phyloP scores from a whole-genome alignment of 2,113 vertebrate species.

The Hippocampus mohnikei region DNA sequence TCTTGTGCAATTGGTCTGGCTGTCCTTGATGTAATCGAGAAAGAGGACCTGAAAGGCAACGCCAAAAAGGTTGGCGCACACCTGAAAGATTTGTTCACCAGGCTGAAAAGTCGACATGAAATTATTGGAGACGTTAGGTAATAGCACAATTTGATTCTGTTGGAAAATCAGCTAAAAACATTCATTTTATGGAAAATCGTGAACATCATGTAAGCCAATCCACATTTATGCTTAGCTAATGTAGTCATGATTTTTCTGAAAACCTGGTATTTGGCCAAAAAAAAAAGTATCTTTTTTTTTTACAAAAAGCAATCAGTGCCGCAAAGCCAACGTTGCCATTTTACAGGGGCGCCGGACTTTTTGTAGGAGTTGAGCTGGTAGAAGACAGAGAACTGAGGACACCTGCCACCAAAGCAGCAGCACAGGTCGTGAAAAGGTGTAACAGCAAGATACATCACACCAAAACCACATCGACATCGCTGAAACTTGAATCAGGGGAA shows the following conservation, averaged over 20 bases:
- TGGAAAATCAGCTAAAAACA: background rate
- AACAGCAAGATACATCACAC: background rate
- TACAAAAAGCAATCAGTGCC: too few relatives aligned
- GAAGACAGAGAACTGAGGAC: conserved; percentile 74
- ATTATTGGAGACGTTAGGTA: conserved; percentile 91
- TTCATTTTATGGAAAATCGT: too few relatives aligned
- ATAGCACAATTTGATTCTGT: background rate
- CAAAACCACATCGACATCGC: background rate
- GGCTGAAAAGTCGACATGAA: conserved; percentile 79
- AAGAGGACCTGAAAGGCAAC: conserved; percentile 81
- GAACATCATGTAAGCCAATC: background rate
- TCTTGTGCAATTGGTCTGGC: conserved; percentile 89
- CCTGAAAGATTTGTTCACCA: conserved; percentile 74
- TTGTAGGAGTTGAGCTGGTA: conserved; percentile 87
- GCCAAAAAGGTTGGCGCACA: conserved; percentile 78
- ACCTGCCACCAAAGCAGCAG: conserved; percentile 82
- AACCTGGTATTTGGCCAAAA: too few relatives aligned
- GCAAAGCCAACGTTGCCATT: background rate
- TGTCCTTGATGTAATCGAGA: conserved; percentile 85
- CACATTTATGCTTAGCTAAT: background rate
- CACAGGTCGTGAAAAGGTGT: conserved; percentile 78
- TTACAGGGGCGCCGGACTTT: conserved; percentile 83
- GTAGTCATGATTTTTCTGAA: background rate
- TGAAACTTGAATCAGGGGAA: background rate
- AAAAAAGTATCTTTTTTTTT: too few relatives aligned